These are phyloP conservation scores for Beroe ovata DNA, from an alignment of 37 sponge, comb jelly and placozoan genomes.

Conservation along the genomic window DNA sequence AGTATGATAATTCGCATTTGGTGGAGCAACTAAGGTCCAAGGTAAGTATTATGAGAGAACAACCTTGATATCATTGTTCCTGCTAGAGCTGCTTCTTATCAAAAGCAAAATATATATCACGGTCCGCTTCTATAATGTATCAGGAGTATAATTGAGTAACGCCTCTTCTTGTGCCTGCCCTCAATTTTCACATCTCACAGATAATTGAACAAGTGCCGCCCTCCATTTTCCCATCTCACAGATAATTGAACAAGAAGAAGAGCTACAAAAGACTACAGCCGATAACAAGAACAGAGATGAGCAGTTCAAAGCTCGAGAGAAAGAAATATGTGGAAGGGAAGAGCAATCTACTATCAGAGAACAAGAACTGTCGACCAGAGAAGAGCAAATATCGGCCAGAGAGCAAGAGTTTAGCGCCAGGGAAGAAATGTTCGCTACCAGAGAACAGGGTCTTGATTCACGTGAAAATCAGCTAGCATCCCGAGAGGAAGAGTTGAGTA, in stretches of 20 bases:
- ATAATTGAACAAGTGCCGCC: too few relatives aligned
- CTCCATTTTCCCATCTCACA: too few relatives aligned
- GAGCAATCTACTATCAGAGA: background rate
- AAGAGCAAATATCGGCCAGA: background rate
- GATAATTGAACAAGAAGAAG: conserved; percentile 27
- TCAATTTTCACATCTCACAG: too few relatives aligned
- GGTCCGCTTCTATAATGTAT: too few relatives aligned
- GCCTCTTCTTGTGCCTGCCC: too few relatives aligned
- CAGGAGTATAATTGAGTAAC: too few relatives aligned
- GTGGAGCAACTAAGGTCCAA: conserved; percentile 31
- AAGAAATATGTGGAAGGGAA: background rate
- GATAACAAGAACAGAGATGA: background rate
- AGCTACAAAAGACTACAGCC: background rate
- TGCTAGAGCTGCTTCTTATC: too few relatives aligned
- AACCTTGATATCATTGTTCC: background rate
- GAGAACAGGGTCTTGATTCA: background rate
- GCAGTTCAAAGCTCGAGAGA: background rate
- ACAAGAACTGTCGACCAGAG: background rate
- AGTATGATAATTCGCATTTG: background rate
- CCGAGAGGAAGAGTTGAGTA: background rate
- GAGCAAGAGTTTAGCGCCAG: background rate
- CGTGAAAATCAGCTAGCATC: background rate
- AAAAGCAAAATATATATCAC: too few relatives aligned
- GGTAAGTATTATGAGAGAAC: background rate
- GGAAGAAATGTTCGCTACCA: background rate